Evolutionary conservation across 2,113 vertebrate species (phyloP).

Genomic region (Cichladusa arquata): DNA sequence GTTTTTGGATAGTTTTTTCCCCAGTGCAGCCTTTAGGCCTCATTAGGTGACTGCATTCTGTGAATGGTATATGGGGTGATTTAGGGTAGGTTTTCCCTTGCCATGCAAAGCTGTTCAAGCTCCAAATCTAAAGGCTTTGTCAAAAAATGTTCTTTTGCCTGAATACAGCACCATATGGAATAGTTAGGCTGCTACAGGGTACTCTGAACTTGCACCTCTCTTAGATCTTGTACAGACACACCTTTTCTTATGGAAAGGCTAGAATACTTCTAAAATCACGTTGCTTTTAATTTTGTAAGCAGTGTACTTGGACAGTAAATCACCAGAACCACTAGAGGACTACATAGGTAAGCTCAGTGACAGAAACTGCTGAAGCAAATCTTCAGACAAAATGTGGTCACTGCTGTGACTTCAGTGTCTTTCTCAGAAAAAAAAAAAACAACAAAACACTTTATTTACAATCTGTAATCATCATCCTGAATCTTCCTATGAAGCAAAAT

Average conservation of each 20-base stretch:
- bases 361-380: neutral
- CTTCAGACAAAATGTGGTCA: neutral
- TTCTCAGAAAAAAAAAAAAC: neutral
- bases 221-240: neutral
- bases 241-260: neutral
- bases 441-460: neutral
- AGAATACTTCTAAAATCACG: neutral
- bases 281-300: neutral
- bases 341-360: neutral
- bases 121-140: neutral
- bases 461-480: neutral
- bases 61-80: neutral
- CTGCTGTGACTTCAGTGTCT: neutral
- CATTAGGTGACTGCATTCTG: neutral
- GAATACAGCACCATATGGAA: neutral
- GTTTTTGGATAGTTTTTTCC: neutral
- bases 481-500: neutral
- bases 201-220: neutral
- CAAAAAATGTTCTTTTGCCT: neutral
- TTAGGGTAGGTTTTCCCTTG: neutral
- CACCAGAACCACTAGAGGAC: neutral
- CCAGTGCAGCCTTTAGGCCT: neutral
- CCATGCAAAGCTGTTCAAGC: neutral
- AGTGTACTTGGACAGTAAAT: neutral
- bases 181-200: neutral